These are phyloP conservation scores for Albula goreensis DNA, from an alignment of 2,113 vertebrate genomes.

Conservation along the genomic window DNA sequence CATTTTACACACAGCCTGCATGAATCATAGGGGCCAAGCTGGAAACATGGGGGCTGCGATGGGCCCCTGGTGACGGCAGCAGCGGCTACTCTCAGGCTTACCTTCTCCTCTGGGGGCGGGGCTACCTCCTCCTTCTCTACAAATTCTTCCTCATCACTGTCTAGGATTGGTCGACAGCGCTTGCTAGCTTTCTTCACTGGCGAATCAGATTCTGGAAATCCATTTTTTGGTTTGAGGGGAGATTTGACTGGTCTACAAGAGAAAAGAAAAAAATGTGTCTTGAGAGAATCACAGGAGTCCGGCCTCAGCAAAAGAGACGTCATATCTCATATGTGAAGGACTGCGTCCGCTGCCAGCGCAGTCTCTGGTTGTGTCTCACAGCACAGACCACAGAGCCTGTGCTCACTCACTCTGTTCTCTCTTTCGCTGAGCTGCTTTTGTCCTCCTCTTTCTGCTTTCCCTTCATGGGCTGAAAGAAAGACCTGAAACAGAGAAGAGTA, in stretches of 20 bases:
- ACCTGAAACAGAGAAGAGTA: constrained; percentile 58
- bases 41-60: background rate
- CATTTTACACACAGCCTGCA: no score
- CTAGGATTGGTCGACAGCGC: constrained; percentile 67
- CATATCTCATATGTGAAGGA: no score
- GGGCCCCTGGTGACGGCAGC: no score
- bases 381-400: background rate
- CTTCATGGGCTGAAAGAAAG: constrained; percentile 80
- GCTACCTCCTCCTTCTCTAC: constrained; percentile 47
- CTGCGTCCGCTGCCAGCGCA: no score
- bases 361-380: background rate
- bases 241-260: constrained; percentile 56
- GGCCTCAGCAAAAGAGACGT: no score
- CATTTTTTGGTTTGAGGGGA: constrained; percentile 76
- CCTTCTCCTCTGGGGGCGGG: constrained; percentile 39
- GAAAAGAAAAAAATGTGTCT: background rate
- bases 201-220: constrained; percentile 60
- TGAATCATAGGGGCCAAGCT: no score
- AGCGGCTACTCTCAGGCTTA: background rate
- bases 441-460: constrained; percentile 62
- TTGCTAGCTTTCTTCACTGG: constrained; percentile 69
- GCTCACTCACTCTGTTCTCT: constrained; percentile 47
- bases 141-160: constrained; percentile 73
- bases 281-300: no score
- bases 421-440: constrained; percentile 45